phyloP scores from a whole-genome alignment of 2,113 vertebrate species.

The Columba janthina region DNA sequence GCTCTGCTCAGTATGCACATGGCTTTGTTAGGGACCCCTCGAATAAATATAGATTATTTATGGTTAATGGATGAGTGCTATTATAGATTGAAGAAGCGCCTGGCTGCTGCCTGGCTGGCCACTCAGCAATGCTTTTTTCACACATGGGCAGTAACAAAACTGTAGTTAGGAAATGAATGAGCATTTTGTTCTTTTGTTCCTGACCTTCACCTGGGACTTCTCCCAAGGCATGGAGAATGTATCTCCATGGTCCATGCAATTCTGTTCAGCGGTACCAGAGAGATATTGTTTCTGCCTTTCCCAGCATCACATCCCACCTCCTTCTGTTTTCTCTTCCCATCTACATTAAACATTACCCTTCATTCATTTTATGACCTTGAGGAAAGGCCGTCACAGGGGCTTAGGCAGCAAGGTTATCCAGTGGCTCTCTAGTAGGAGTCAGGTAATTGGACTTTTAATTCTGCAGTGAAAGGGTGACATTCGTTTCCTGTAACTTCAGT shows the following conservation, averaged over 20 bases:
- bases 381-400: background rate
- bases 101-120: background rate
- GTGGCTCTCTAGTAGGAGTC: background rate
- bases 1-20: conserved; percentile 36
- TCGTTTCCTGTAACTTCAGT: background rate
- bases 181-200: background rate
- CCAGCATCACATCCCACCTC: background rate
- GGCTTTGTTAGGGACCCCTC: conserved; percentile 10
- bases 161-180: background rate
- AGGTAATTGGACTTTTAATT: background rate
- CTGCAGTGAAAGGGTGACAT: background rate
- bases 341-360: background rate
- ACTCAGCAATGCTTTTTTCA: background rate
- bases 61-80: conserved; percentile 13
- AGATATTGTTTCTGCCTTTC: background rate
- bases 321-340: background rate
- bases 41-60: conserved; percentile 36
- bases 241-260: background rate
- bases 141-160: background rate
- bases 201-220: background rate
- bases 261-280: background rate
- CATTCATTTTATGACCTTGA: background rate
- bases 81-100: background rate
- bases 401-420: background rate
- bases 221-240: background rate